Conservation (phyloP, 1,140 invertebrate genomes). For the Watersipora subatra region DNA sequence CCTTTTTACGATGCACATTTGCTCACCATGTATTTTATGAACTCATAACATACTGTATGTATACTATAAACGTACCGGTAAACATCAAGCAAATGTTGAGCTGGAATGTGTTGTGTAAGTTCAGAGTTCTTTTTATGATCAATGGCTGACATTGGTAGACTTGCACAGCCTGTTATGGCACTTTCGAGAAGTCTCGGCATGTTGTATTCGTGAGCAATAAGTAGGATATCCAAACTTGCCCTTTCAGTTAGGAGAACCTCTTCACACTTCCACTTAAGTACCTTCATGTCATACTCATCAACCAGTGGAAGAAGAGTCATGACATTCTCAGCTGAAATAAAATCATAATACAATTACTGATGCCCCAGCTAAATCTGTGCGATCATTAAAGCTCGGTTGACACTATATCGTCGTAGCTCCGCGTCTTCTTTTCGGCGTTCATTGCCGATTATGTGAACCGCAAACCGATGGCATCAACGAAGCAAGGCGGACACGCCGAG, state of each 20-base stretch:
- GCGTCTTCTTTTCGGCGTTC: no score
- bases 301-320: neutral
- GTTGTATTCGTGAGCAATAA: neutral
- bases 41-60: no score
- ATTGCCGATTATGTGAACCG: no score
- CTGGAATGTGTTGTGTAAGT: neutral
- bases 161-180: neutral
- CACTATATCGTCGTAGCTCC: no score
- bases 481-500: no score
- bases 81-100: neutral
- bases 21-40: no score
- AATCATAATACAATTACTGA: no score
- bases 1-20: no score
- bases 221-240: neutral
- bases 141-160: neutral
- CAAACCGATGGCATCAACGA: no score
- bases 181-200: neutral
- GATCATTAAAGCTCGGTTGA: no score
- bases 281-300: neutral
- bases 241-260: neutral
- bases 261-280: neutral
- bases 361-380: no score
- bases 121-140: neutral
- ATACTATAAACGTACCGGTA: neutral
- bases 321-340: neutral